Evolutionary conservation across 2,888 invertebrate genomes (phyloP).

Genomic region (Alcis repandata): DNA sequence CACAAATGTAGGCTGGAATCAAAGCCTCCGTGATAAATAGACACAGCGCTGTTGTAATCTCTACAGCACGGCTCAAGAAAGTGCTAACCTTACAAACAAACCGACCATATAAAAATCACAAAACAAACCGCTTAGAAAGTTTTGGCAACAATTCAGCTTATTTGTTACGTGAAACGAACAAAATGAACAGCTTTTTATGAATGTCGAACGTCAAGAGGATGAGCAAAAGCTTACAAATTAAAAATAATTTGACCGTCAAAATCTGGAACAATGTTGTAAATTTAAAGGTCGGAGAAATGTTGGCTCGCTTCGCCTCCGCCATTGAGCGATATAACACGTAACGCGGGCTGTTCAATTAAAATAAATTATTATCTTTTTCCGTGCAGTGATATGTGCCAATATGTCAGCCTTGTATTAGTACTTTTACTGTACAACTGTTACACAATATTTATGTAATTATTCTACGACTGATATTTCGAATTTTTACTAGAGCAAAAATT

Average conservation of each 20-base stretch:
- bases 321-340: constrained; percentile 51
- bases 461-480: too few species aligned
- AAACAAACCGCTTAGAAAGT: constrained; percentile 11
- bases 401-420: constrained; percentile 48
- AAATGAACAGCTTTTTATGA: constrained; percentile 25
- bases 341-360: constrained; percentile 62
- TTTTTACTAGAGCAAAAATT: too few species aligned
- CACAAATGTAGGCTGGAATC: constrained; percentile 76
- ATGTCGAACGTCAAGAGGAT: constrained; percentile 20
- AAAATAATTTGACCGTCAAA: constrained; percentile 81
- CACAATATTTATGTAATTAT: constrained; percentile 1
- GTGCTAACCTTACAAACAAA: constrained; percentile 47
- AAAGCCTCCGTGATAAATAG: constrained; percentile 79
- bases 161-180: constrained; percentile 33
- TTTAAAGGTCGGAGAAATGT: constrained; percentile 78
- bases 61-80: constrained; percentile 56
- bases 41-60: constrained; percentile 47
- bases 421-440: constrained; percentile 14
- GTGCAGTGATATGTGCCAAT: constrained; percentile 55
- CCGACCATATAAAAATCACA: constrained; percentile 13
- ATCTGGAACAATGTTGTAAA: constrained; percentile 75
- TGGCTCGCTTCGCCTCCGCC: constrained; percentile 69
- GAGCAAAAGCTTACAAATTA: constrained; percentile 52
- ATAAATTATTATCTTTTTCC: constrained; percentile 57
- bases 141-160: constrained; percentile 37